Evolutionary conservation across 2,888 invertebrate species (phyloP).

Genomic region (Sipha maydis): DNA sequence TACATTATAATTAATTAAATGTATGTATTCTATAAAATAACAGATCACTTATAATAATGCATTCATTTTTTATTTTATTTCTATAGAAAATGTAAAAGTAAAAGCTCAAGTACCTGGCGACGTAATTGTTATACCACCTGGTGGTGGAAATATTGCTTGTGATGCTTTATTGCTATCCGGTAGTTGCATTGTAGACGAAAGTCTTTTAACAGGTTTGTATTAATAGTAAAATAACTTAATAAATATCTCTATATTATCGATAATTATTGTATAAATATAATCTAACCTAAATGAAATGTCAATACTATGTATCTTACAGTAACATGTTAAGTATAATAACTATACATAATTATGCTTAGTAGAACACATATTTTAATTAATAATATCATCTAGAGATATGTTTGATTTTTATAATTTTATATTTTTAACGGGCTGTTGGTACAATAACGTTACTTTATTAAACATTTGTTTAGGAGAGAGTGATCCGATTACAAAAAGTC

Average conservation of each 20-base stretch:
- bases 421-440: neutral
- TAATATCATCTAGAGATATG: too few relatives aligned
- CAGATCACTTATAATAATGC: neutral
- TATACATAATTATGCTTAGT: too few relatives aligned
- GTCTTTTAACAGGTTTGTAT: conserved; percentile 86
- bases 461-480: conserved; percentile 70
- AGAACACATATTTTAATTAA: too few relatives aligned
- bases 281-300: too few relatives aligned
- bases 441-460: neutral
- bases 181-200: conserved; percentile 92
- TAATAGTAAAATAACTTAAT: too few relatives aligned
- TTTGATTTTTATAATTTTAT: neutral
- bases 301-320: too few relatives aligned
- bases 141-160: conserved; percentile 87
- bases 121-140: conserved; percentile 83
- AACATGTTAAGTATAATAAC: too few relatives aligned
- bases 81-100: conserved; percentile 69
- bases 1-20: too few relatives aligned
- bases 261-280: too few relatives aligned
- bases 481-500: conserved; percentile 72
- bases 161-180: conserved; percentile 90
- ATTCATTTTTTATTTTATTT: conserved; percentile 16
- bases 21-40: neutral
- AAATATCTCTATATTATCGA: too few relatives aligned
- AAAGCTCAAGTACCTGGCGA: conserved; percentile 91